A percentile compares a stretch with the other conserved stretches of the same genome.
Conservation (phyloP, 2,797 vertebrate species). For the Danionella dracula region DNA sequence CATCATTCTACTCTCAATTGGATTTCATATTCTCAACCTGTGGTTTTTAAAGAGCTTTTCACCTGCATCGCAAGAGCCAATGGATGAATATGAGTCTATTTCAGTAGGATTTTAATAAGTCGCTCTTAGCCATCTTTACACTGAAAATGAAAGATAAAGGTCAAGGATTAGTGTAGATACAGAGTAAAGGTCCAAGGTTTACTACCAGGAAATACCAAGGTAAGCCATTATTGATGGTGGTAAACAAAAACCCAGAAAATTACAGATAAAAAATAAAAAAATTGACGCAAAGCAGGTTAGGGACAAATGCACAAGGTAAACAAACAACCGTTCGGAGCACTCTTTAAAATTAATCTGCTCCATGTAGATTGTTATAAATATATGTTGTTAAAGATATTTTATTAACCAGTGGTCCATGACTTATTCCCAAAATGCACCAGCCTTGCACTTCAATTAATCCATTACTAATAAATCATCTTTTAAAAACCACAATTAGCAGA, state of each 20-base stretch:
- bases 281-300: not conserved
- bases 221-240: not conserved
- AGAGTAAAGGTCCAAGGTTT: slow-evolving; percentile 38
- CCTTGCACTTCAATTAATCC: no score
- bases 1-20: slow-evolving; percentile 64
- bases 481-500: slow-evolving; percentile 10
- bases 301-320: not conserved
- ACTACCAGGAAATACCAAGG: not conserved
- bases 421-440: no score
- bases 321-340: not conserved
- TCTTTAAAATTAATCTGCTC: not conserved
- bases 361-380: not conserved
- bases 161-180: slow-evolving; percentile 50
- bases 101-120: slow-evolving; percentile 53
- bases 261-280: not conserved
- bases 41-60: slow-evolving; percentile 52
- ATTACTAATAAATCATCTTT: no score
- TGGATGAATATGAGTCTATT: slow-evolving; percentile 60
- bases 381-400: not conserved
- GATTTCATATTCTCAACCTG: slow-evolving; percentile 62
- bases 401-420: not conserved
- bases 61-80: slow-evolving; percentile 48
- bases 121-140: slow-evolving; percentile 50
- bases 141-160: slow-evolving; percentile 50
- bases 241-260: slow-evolving; percentile 9